phyloP scores from a whole-genome alignment of 2,113 vertebrate species.

The Pelecanoides urinatrix region DNA sequence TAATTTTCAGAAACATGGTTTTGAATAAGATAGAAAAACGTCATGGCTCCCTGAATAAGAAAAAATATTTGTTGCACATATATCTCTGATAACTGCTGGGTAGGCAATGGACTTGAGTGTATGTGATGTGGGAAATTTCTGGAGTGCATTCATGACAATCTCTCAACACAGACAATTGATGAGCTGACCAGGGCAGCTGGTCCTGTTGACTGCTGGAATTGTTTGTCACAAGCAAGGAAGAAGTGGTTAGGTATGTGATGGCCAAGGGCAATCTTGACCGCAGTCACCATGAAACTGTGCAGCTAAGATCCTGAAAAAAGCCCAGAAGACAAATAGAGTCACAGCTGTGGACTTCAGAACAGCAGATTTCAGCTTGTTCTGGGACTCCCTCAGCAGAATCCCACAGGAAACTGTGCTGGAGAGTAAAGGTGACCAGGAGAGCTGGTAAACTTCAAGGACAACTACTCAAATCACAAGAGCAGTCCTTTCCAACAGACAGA shows the following conservation, averaged over 20 bases:
- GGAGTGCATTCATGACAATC: background rate
- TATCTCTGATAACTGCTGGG: background rate
- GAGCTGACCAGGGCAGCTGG: background rate
- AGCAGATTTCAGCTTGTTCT: background rate
- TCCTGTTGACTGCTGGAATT: background rate
- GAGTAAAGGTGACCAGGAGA: background rate
- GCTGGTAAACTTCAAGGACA: background rate
- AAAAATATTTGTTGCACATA: background rate
- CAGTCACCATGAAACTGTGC: background rate
- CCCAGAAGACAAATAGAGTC: background rate
- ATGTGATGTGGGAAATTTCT: background rate
- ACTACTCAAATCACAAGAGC: background rate
- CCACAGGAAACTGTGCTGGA: background rate
- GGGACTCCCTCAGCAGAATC: background rate
- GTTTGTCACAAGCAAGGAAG: background rate
- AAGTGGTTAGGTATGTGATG: background rate
- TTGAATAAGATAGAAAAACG: background rate
- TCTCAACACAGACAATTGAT: background rate
- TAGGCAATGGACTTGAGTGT: background rate
- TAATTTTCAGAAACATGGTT: background rate
- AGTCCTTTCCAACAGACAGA: background rate
- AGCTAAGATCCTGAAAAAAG: background rate
- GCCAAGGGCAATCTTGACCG: background rate
- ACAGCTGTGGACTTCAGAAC: background rate
- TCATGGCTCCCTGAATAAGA: background rate